Base-by-base conservation (phyloP, 2,888 invertebrate species). In the Drosophila prolongata region DNA sequence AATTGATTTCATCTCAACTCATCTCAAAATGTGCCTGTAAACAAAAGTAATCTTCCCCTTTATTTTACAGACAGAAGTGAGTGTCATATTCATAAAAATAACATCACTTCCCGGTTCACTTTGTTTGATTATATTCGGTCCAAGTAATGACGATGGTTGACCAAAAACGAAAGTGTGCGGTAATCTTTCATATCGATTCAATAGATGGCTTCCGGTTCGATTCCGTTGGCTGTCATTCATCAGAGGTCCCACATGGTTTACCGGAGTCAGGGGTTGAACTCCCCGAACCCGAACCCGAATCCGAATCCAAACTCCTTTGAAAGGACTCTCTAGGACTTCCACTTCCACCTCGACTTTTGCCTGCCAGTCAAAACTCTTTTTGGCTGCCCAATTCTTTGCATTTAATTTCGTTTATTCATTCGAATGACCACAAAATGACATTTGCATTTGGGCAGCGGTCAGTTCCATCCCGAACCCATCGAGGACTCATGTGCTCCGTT, bases 331-430 rank as follows among this genome's bases (percentile, higher is more conserved):
- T 34, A 30, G 16, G 58, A 49, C 49, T 56, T 49, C 14, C 46
- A 24, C 24, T 24, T 24, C 24, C 24, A 44, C 38, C 44, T 50
- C 40, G 53, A 75, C 44, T 4, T n/a, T 10, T 8, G 55, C 8
- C 77, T 80, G 69, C 68, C 75, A 76, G 83, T 74, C 68, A 30
- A 78, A 87, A 82, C 77, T 77, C 80, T 71, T 79, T 86, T 55
- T 43, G 61, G 30, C 61, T 49, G 49, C 57, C 54, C 73, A 56
- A 61, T 72, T 81, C 79, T 79, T 82, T 75, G 75, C 80, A 77
- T 90, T 91, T 90, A 89, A 90, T 90, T 91, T 90, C 90, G 88
- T 90, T 90, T 90, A 90, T 90, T 90, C 90, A 90, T 89, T 88
- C 88, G 87, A 90, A 81, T 89, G 89, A 83, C 90, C 91, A 82